A percentile compares a stretch with the other conserved stretches of the same genome.
Evolutionary conservation across 1,140 invertebrate species (phyloP).

Genomic region (Penaeus chinensis): DNA sequence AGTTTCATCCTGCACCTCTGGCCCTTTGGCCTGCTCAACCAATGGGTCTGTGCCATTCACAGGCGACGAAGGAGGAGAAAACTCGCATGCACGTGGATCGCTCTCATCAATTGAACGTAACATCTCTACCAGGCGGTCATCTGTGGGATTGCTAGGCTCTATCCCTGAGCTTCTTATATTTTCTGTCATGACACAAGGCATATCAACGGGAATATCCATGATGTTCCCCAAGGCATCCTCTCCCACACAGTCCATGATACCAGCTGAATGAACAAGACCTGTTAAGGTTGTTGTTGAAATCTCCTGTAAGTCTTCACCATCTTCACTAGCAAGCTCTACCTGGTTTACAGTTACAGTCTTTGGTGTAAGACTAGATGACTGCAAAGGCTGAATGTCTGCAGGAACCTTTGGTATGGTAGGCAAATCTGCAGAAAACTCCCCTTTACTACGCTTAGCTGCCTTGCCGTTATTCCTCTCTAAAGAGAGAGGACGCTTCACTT

Average conservation of each 20-base stretch:
- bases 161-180: slow-evolving; percentile 39
- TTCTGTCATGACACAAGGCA: slow-evolving; percentile 50
- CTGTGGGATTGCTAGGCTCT: slow-evolving; percentile 35
- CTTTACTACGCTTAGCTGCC: slow-evolving; percentile 38
- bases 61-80: slow-evolving; percentile 50
- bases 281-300: slow-evolving; percentile 47
- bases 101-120: slow-evolving; percentile 54
- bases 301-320: slow-evolving; percentile 50
- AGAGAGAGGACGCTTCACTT: slow-evolving; percentile 23
- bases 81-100: slow-evolving; percentile 47
- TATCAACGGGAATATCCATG: slow-evolving; percentile 53
- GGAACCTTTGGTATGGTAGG: slow-evolving; percentile 32
- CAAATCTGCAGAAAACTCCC: slow-evolving; percentile 12
- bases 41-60: slow-evolving; percentile 31
- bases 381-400: slow-evolving; percentile 17
- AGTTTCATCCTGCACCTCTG: slow-evolving; percentile 8
- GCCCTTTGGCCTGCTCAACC: slow-evolving; percentile 23
- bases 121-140: slow-evolving; percentile 52
- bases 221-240: slow-evolving; percentile 51
- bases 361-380: background rate
- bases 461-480: slow-evolving; percentile 36
- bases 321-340: slow-evolving; percentile 37
- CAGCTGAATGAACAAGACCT: slow-evolving; percentile 51
- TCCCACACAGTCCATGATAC: slow-evolving; percentile 52
- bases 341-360: slow-evolving; percentile 23